Conservation (phyloP, 2,113 vertebrate species). For the Herpetotheres cachinnans region DNA sequence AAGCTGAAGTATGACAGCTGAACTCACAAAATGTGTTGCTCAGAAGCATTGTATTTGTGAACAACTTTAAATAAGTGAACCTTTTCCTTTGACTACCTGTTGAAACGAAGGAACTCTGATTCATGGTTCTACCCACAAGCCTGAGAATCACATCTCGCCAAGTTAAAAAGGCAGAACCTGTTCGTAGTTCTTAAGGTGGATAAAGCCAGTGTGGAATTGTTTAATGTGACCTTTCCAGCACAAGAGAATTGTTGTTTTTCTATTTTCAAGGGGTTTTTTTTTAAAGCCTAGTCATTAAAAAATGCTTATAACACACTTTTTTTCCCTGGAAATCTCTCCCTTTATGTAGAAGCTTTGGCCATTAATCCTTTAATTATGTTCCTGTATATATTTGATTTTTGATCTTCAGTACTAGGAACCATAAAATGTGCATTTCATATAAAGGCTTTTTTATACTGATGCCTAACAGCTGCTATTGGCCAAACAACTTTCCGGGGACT, state of each 20-base stretch:
- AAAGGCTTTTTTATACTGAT: constrained; percentile 66
- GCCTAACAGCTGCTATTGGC: constrained; percentile 64
- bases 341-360: constrained; percentile 59
- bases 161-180: constrained; percentile 63
- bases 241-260: constrained; percentile 60
- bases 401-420: constrained; percentile 58
- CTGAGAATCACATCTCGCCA: constrained; percentile 51
- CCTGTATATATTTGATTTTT: constrained; percentile 70
- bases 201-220: constrained; percentile 60
- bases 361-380: constrained; percentile 76
- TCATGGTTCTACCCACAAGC: constrained; percentile 36
- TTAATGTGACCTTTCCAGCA: constrained; percentile 67
- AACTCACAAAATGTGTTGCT: not conserved
- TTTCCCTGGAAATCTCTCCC: constrained; percentile 58
- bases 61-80: not conserved
- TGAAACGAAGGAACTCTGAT: constrained; percentile 46
- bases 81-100: constrained; percentile 36
- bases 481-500: constrained; percentile 63
- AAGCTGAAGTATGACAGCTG: not conserved
- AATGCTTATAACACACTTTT: constrained; percentile 62
- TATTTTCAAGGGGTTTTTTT: constrained; percentile 60
- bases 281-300: constrained; percentile 65
- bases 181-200: constrained; percentile 39
- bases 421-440: constrained; percentile 60
- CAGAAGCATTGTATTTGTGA: not conserved